Conservation (phyloP, 2,113 vertebrate genomes). For the Heterochromis multidens region DNA sequence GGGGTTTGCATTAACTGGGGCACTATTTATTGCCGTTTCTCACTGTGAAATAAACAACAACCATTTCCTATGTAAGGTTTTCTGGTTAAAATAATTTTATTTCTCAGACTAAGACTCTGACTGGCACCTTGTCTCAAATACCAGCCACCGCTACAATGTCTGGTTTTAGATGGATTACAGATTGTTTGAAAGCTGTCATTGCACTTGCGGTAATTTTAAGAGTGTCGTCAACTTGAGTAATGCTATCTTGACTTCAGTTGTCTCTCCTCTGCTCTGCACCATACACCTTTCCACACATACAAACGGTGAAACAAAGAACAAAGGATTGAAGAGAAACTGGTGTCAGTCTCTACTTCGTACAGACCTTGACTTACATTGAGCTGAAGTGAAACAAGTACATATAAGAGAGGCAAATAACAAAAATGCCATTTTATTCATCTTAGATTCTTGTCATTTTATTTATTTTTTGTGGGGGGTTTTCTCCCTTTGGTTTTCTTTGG, state of each 20-base stretch:
- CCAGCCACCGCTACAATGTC: background rate
- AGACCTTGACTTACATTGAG: background rate
- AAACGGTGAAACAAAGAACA: background rate
- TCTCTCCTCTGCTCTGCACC: background rate
- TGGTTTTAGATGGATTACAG: background rate
- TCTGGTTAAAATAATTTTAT: background rate
- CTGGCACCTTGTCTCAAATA: background rate
- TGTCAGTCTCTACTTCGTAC: background rate
- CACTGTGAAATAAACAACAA: background rate
- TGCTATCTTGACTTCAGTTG: background rate
- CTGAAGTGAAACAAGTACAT: background rate
- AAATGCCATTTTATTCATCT: background rate
- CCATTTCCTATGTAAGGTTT: background rate
- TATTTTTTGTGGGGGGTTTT: background rate
- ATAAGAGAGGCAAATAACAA: background rate
- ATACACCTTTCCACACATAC: background rate
- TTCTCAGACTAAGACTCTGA: background rate
- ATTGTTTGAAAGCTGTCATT: background rate
- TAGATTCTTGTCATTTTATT: background rate
- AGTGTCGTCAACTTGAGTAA: background rate
- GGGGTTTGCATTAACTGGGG: too few relatives aligned
- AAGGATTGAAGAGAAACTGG: background rate
- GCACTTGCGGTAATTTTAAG: background rate
- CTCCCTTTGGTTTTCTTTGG: rapidly evolving
- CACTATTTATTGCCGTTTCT: background rate